Evolutionary conservation across 2,888 invertebrate genomes (phyloP).

Genomic region (Camptogramma bilineatum): DNA sequence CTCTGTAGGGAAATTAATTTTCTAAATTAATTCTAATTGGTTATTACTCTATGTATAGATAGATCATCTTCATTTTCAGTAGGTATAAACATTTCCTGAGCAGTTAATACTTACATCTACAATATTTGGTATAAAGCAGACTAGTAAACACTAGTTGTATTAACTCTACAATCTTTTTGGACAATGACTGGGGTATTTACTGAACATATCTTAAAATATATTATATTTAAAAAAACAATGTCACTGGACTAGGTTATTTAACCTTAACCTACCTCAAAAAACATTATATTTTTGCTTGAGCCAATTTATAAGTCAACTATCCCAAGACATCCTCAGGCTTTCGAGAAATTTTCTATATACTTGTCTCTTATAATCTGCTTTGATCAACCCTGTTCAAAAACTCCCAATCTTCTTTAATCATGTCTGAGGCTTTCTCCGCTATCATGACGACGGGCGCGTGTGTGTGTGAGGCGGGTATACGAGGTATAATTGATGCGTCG

Average conservation of each 20-base stretch:
- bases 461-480: conserved; percentile 83
- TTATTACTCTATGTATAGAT: not conserved
- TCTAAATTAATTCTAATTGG: not conserved
- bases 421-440: conserved; percentile 82
- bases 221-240: too few species aligned
- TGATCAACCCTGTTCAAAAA: conserved; percentile 6
- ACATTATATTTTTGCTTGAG: too few species aligned
- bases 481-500: conserved; percentile 84
- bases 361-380: not conserved
- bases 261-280: too few species aligned
- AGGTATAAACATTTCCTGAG: not conserved
- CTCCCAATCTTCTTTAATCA: conserved; percentile 82
- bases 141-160: conserved; percentile 25
- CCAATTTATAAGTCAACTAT: too few species aligned
- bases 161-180: not conserved
- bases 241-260: too few species aligned
- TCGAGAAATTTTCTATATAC: not conserved
- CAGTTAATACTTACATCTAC: not conserved
- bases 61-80: not conserved
- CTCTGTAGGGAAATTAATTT: not conserved
- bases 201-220: too few species aligned
- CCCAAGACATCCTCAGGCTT: not conserved
- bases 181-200: not conserved
- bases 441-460: conserved; percentile 84
- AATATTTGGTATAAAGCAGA: conserved; percentile 30